Evolutionary conservation across 1,140 invertebrate genomes (phyloP), one percentile per base, ranked within the genome.

Genomic region (Steinernema khuongi): DNA sequence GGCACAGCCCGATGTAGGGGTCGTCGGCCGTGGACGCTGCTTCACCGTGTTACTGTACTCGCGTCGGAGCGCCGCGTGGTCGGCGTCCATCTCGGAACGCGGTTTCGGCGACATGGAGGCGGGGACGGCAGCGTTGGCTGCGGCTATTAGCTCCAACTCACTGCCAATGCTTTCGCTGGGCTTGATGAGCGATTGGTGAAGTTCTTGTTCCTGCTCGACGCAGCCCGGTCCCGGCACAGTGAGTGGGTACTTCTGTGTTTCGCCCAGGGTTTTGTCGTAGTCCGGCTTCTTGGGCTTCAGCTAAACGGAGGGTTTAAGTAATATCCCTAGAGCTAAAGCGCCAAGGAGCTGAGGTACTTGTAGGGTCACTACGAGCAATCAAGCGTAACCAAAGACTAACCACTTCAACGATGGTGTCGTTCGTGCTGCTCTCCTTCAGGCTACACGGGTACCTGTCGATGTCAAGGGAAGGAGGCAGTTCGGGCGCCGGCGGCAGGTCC

Each of bases 221-320:
- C 76, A 72, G 11, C 79, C 82, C 0, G 82, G 82, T 19, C 80
- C 84, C 0, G 83, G 78, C 19, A 85, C 83, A n/a, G 73, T 68
- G 79, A 84, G 81, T 41, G 74, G 71, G 72, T 84, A 84, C 66
- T 84, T 84, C 31, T 85, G 84, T 0, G 82, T 84, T 60, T 84
- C 82, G 14, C 82, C 82, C 32, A 80, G 31, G 2, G 72, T 68
- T 11, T 67, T 70, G 60, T 81, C 79, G 32, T 74, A 30, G 17
- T 67, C 43, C 19, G 66, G 32, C 19, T n/a, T 19, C 78, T 70
- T 66, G n/a, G 66, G 29, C 14, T 17, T 41, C 7, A 70, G 19
- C 73, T 79, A 22, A 81, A 79, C 67, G 14, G 36, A 31, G 30
- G 36, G 73, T 50, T 22, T 32, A 19, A 30, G 41, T 22, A 32